phyloP scores from a whole-genome alignment of 2,797 vertebrate species.

The Chanos chanos region DNA sequence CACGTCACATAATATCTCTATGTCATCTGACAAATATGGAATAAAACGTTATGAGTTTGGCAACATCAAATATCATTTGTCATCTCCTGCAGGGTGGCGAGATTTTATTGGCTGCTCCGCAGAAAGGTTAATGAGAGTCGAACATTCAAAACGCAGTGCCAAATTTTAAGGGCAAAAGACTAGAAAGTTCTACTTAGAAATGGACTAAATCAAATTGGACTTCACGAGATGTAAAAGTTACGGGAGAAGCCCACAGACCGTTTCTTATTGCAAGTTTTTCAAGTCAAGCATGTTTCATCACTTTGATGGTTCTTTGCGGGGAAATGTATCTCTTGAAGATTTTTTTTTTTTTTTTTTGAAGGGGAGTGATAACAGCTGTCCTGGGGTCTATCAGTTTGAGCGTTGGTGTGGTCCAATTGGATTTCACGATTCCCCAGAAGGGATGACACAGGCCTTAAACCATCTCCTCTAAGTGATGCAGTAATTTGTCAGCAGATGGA shows the following conservation, averaged over 20 bases:
- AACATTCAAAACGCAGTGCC: background rate
- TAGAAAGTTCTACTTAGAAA: no score
- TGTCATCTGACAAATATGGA: no score
- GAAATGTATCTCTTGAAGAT: constrained; percentile 21
- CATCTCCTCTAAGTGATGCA: background rate
- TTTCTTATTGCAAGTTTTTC: background rate
- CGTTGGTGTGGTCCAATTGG: background rate
- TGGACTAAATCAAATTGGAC: constrained; percentile 6
- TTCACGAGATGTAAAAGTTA: background rate
- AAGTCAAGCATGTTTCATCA: background rate
- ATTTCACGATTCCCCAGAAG: background rate
- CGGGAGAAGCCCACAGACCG: constrained; percentile 8
- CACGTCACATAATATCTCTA: no score
- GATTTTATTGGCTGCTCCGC: background rate
- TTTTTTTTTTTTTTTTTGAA: no score
- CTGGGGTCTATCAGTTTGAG: background rate
- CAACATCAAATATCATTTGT: constrained; percentile 2
- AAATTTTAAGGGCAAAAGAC: background rate
- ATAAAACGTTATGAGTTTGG: no score
- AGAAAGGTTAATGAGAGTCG: background rate
- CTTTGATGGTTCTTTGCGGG: background rate
- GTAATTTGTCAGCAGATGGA: background rate
- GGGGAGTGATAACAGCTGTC: constrained; percentile 23
- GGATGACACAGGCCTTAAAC: background rate
- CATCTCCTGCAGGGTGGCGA: background rate